These are phyloP conservation scores for Tylochromis polylepis DNA, from an alignment of 2,113 vertebrate species.

Conservation along the genomic window DNA sequence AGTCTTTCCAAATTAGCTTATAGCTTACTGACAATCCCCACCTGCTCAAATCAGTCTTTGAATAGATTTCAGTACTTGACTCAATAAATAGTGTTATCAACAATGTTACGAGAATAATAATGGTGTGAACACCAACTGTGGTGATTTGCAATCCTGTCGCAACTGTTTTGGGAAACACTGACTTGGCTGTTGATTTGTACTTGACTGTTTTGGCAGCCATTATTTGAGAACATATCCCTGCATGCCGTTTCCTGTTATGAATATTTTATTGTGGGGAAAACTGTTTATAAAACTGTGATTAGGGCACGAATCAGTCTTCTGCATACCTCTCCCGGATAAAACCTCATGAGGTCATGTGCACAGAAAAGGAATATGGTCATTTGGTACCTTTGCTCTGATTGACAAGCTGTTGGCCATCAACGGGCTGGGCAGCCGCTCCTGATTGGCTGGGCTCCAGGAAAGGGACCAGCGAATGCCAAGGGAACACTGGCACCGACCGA, in stretches of 20 bases:
- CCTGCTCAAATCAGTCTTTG: not conserved
- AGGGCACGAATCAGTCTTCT: not conserved
- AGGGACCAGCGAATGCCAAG: conserved; percentile 91
- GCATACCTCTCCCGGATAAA: not conserved
- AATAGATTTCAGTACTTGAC: not conserved
- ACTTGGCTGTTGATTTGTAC: conserved; percentile 17
- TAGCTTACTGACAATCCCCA: not conserved
- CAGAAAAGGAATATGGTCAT: not conserved
- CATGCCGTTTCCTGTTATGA: conserved; percentile 1
- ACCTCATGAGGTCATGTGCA: not conserved
- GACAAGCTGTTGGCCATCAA: conserved; percentile 83
- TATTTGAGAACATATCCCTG: not conserved
- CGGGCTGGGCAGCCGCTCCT: conserved; percentile 79
- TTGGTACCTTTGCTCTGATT: conserved; percentile 83
- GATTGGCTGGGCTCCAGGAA: conserved; percentile 91
- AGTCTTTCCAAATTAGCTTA: not conserved
- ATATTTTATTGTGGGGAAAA: not conserved
- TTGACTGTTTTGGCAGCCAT: conserved; percentile 25
- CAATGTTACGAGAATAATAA: conserved; percentile 9
- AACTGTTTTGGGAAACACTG: conserved; percentile 50
- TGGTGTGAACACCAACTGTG: conserved; percentile 47
- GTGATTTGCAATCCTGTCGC: conserved; percentile 15
- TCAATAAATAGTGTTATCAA: conserved; percentile 25
- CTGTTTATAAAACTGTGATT: not conserved
- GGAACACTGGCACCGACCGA: conserved; percentile 88